phyloP scores from a whole-genome alignment of 2,797 vertebrate species.

The Labroides dimidiatus region DNA sequence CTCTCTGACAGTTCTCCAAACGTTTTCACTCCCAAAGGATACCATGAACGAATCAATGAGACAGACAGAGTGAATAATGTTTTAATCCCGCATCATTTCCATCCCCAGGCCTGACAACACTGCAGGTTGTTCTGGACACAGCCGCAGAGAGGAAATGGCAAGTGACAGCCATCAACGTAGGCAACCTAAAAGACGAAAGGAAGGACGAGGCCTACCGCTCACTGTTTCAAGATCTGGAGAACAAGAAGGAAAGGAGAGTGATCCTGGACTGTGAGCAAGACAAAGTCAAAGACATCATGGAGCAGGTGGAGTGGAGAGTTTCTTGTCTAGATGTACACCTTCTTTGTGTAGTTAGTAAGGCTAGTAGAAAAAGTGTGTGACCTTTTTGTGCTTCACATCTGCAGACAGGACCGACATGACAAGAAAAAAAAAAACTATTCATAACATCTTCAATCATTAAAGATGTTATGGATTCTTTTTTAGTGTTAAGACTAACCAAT shows the following conservation, averaged over 20 bases:
- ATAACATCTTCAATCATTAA: no score
- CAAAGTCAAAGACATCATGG: conserved; percentile 99
- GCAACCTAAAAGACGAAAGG: conserved; percentile 98
- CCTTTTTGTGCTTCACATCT: not conserved
- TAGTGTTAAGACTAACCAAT: no score
- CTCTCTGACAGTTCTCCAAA: not conserved
- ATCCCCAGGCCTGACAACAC: conserved; percentile 91
- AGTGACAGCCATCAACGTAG: conserved; percentile 98
- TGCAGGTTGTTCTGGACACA: conserved; percentile 97
- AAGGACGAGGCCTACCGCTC: conserved; percentile 99
- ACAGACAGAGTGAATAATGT: not conserved
- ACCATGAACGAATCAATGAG: not conserved
- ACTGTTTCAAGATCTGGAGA: conserved; percentile 97
- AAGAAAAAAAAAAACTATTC: no score
- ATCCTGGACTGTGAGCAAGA: conserved; percentile 98
- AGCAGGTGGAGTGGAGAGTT: conserved; percentile 87
- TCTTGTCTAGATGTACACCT: not conserved
- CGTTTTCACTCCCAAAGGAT: not conserved
- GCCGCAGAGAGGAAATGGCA: conserved; percentile 99
- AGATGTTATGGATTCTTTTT: no score
- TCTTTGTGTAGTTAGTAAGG: no score
- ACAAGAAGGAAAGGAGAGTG: conserved; percentile 96
- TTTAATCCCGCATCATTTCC: not conserved
- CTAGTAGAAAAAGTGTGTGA: no score
- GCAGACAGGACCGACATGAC: no score